phyloP scores from a whole-genome alignment of 2,797 vertebrate species.

The Myotis vivesi region DNA sequence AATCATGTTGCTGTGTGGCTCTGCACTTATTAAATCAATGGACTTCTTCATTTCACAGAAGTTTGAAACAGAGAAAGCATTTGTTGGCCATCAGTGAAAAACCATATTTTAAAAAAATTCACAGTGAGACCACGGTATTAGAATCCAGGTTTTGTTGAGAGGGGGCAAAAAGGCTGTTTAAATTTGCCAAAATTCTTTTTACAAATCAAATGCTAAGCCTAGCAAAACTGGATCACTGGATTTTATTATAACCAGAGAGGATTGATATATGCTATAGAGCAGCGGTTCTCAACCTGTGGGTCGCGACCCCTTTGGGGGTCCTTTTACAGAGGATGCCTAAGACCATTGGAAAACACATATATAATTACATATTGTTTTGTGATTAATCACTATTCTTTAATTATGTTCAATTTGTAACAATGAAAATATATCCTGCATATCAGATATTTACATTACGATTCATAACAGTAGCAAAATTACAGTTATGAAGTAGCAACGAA shows the following conservation, averaged over 20 bases:
- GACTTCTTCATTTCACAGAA: background rate
- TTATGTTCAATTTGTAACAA: too few relatives aligned
- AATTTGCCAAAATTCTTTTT: conserved; percentile 50
- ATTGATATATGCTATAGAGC: background rate
- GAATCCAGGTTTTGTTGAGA: background rate
- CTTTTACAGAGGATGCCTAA: too few relatives aligned
- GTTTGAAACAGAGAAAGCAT: conserved; percentile 20
- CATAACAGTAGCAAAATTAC: too few relatives aligned
- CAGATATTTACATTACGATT: too few relatives aligned
- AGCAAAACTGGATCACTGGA: background rate
- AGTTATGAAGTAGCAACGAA: too few relatives aligned
- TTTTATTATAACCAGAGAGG: background rate
- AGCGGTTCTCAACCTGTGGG: too few relatives aligned
- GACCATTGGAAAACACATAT: too few relatives aligned
- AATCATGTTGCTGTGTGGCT: conserved; percentile 3
- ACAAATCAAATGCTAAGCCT: conserved; percentile 24
- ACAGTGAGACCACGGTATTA: background rate
- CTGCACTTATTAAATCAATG: conserved; percentile 47
- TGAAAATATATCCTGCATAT: too few relatives aligned
- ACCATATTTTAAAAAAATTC: conserved; percentile 29
- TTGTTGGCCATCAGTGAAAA: conserved; percentile 49
- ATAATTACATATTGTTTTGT: too few relatives aligned
- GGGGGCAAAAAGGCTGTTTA: background rate
- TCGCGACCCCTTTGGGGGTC: too few relatives aligned
- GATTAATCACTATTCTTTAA: too few relatives aligned